Conservation (phyloP, 2,797 vertebrate species). For the Babyrousa celebensis region DNA sequence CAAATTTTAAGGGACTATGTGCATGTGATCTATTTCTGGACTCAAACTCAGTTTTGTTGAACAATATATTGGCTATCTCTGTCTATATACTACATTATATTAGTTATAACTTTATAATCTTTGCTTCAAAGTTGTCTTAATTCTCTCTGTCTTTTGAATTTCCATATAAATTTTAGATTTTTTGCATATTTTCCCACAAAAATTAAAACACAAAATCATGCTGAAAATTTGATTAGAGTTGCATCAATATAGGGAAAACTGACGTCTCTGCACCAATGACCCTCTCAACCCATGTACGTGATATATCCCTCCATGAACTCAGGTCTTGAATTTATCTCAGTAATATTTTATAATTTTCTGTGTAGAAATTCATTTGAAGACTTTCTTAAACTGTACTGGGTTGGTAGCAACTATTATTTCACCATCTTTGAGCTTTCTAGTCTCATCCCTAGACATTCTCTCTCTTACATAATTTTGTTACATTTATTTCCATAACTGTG, state of each 20-base stretch:
- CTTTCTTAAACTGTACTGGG: not conserved
- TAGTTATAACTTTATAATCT: not conserved
- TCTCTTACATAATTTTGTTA: not conserved
- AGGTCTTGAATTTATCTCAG: not conserved
- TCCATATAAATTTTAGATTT: not conserved
- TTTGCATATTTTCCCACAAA: not conserved
- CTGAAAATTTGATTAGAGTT: not conserved
- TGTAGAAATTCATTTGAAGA: not conserved
- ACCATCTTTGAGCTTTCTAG: not conserved
- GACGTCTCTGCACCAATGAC: not conserved
- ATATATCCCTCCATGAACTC: not conserved
- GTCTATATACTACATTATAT: not conserved
- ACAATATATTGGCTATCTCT: not conserved
- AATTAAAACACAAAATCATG: not conserved
- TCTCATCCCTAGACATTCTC: not conserved
- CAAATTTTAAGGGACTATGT: not conserved
- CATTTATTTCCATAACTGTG: not conserved
- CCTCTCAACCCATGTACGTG: not conserved
- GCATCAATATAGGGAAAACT: not conserved
- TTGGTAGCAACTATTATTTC: constrained; percentile 6
- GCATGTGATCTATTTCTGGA: not conserved
- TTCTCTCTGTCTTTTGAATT: not conserved
- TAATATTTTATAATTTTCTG: not conserved
- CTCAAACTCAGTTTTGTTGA: not conserved
- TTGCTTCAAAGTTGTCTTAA: not conserved